Evolutionary conservation across 2,888 invertebrate genomes (phyloP).

Genomic region (Cheilosia urbana): DNA sequence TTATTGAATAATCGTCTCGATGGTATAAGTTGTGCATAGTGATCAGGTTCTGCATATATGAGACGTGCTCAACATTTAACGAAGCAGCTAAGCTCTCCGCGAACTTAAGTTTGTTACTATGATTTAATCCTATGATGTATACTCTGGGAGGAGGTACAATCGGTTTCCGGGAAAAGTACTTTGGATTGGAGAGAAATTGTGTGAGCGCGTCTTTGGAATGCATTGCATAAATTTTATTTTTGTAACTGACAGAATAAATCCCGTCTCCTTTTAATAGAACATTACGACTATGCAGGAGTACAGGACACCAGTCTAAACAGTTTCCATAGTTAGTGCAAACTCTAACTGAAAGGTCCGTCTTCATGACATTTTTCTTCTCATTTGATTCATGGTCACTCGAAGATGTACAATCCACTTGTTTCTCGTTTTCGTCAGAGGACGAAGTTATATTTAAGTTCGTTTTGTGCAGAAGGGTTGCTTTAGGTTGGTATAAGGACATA

Average conservation of each 20-base stretch:
- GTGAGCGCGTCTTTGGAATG: conserved; percentile 84
- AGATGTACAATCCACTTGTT: neutral
- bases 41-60: conserved; percentile 23
- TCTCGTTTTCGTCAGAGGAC: neutral
- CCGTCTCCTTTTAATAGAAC: conserved; percentile 87
- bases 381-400: neutral
- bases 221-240: conserved; percentile 85
- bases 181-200: conserved; percentile 85
- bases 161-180: conserved; percentile 84
- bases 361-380: neutral
- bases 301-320: conserved; percentile 86
- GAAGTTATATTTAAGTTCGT: neutral
- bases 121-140: conserved; percentile 86
- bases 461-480: neutral
- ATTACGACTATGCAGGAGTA: conserved; percentile 85
- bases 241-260: conserved; percentile 84
- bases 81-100: conserved; percentile 85
- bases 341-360: neutral
- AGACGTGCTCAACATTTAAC: conserved; percentile 80
- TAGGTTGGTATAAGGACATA: conserved; percentile 9
- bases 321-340: conserved; percentile 83
- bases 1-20: conserved; percentile 2
- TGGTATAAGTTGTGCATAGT: neutral
- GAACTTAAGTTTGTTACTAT: conserved; percentile 85
- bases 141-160: conserved; percentile 85